Evolutionary conservation across 2,888 invertebrate species (phyloP).

Genomic region (Ashinkailepas kermadecensis): DNA sequence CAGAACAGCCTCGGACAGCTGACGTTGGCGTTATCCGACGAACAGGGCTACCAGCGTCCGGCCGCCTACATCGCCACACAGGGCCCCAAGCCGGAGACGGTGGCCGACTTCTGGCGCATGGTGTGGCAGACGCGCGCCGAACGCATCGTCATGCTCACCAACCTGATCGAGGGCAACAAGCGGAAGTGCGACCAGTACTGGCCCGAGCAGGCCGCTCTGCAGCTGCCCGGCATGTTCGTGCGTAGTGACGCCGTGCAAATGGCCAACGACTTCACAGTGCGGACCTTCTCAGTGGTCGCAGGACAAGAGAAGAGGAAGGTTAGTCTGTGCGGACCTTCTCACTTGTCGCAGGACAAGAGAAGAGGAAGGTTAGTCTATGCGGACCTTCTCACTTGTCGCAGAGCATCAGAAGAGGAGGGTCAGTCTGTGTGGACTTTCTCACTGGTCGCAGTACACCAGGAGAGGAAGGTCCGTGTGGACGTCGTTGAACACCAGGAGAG

Average conservation of each 20-base stretch:
- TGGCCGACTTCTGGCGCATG: slow-evolving; percentile 8
- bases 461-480: too few relatives aligned
- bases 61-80: slow-evolving; percentile 25
- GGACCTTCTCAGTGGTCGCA: slow-evolving; percentile 33
- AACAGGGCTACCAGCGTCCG: slow-evolving; percentile 36
- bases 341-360: background rate
- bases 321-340: slow-evolving; percentile 32
- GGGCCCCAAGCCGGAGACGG: background rate
- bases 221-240: slow-evolving; percentile 40
- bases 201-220: slow-evolving; percentile 45
- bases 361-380: slow-evolving; percentile 36
- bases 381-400: too few relatives aligned
- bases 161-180: slow-evolving; percentile 43
- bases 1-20: too few relatives aligned
- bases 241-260: slow-evolving; percentile 39
- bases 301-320: slow-evolving; percentile 34
- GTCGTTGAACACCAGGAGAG: too few relatives aligned
- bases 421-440: too few relatives aligned
- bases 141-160: slow-evolving; percentile 47
- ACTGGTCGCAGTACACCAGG: too few relatives aligned
- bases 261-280: slow-evolving; percentile 42
- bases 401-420: too few relatives aligned
- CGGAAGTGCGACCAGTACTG: slow-evolving; percentile 50
- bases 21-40: background rate
- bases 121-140: background rate